Percentiles rank a stretch among this genome's conserved stretches.
Evolutionary conservation across 2,888 invertebrate genomes (phyloP).

Genomic region (Busseola fusca): DNA sequence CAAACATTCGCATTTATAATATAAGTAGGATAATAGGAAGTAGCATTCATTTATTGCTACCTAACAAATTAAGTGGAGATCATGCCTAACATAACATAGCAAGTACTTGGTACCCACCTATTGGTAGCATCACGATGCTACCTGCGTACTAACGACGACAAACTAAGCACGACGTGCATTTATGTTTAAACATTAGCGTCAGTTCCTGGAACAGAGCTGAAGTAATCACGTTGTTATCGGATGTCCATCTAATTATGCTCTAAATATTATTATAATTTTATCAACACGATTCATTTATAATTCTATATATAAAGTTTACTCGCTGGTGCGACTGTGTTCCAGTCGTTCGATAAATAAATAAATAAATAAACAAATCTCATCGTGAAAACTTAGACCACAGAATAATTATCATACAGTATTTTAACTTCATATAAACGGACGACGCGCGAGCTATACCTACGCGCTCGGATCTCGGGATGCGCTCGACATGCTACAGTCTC

Average conservation of each 20-base stretch:
- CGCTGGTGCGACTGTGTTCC: neutral
- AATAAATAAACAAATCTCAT: no score
- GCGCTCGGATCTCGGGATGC: no score
- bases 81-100: neutral
- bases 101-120: neutral
- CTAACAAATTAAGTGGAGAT: neutral
- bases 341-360: no score
- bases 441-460: no score
- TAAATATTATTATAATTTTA: conserved; percentile 9
- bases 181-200: conserved; percentile 30
- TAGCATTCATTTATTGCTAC: no score
- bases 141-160: conserved; percentile 8
- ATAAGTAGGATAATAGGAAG: no score
- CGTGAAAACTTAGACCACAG: no score
- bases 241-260: neutral
- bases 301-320: neutral
- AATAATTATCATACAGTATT: no score
- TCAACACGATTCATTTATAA: neutral
- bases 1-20: no score
- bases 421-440: no score
- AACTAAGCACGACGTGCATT: conserved; percentile 17
- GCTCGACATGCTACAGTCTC: no score
- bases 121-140: conserved; percentile 3
- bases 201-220: conserved; percentile 21
- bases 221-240: conserved; percentile 23